A percentile compares a stretch with the other conserved stretches of the same genome.
Evolutionary conservation across 2,797 vertebrate genomes (phyloP).

Genomic region (Silurus lanzhouensis): DNA sequence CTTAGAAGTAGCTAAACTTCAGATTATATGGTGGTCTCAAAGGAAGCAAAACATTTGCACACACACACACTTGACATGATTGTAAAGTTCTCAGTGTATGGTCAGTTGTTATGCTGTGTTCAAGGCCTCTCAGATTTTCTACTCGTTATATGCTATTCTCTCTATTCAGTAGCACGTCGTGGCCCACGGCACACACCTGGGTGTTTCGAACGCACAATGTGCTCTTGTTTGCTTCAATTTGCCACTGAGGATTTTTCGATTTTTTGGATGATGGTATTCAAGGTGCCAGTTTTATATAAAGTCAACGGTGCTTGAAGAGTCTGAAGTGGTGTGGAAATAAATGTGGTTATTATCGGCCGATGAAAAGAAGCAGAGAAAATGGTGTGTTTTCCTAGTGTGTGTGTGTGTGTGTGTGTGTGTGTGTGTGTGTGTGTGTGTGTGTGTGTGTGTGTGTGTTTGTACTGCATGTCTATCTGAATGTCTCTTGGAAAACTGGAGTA

Average conservation of each 20-base stretch:
- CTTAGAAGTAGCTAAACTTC: background rate
- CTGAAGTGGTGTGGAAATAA: constrained; percentile 22
- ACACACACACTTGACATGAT: background rate
- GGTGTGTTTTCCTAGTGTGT: background rate
- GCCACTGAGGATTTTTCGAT: constrained; percentile 12
- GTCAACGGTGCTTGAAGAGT: constrained; percentile 16
- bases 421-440: background rate
- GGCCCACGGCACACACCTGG: background rate
- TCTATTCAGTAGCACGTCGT: background rate
- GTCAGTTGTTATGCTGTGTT: background rate
- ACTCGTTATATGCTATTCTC: constrained; percentile 1
- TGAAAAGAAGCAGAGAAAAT: constrained; percentile 17
- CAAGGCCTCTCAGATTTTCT: constrained; percentile 17
- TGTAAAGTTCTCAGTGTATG: background rate
- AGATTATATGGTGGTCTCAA: background rate
- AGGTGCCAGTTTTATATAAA: constrained; percentile 4
- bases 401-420: background rate
- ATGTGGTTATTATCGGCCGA: constrained; percentile 14
- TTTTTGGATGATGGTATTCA: constrained; percentile 6
- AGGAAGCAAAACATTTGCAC: background rate
- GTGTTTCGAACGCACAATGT: constrained; percentile 13
- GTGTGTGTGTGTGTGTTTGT: background rate
- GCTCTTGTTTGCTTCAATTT: background rate
- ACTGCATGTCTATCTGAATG: background rate
- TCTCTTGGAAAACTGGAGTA: background rate